phyloP scores from a whole-genome alignment of 2,797 vertebrate species.

The Thunnus albacares region DNA sequence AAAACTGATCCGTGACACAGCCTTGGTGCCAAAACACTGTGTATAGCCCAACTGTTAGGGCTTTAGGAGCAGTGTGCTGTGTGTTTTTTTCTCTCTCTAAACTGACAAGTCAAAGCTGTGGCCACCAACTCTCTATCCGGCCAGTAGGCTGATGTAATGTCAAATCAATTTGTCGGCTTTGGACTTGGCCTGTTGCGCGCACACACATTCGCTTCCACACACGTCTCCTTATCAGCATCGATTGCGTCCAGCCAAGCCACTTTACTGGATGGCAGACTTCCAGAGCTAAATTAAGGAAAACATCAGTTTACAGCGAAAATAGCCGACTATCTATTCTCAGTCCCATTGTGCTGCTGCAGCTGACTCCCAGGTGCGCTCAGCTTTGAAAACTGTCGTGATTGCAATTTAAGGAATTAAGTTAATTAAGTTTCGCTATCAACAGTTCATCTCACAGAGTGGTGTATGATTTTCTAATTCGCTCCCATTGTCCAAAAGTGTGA shows the following conservation, averaged over 20 bases:
- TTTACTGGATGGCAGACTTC: slow-evolving; percentile 65
- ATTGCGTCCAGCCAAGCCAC: slow-evolving; percentile 59
- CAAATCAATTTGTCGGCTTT: slow-evolving; percentile 63
- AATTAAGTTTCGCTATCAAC: slow-evolving; percentile 49
- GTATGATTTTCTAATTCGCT: slow-evolving; percentile 29
- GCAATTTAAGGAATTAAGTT: slow-evolving; percentile 44
- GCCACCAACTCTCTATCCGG: slow-evolving; percentile 46
- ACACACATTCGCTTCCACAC: slow-evolving; percentile 22
- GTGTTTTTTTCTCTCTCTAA: slow-evolving; percentile 6
- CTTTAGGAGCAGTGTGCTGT: slow-evolving; percentile 4
- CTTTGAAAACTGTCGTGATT: slow-evolving; percentile 30
- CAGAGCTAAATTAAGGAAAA: slow-evolving; percentile 67
- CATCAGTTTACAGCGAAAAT: slow-evolving; percentile 65
- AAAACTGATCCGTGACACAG: slow-evolving; percentile 7
- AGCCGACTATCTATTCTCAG: slow-evolving; percentile 8
- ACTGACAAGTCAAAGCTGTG: slow-evolving; percentile 49
- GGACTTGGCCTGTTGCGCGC: slow-evolving; percentile 42
- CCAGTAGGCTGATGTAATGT: slow-evolving; percentile 36
- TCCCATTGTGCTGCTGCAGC: slow-evolving; percentile 41
- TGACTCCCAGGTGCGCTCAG: slow-evolving; percentile 39
- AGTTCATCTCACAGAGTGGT: slow-evolving; percentile 16
- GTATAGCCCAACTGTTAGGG: slow-evolving; percentile 4
- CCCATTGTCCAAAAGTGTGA: slow-evolving; percentile 8
- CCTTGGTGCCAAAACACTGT: slow-evolving; percentile 16
- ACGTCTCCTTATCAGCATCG: slow-evolving; percentile 69